These are phyloP conservation scores for Leuctra nigra DNA, from an alignment of 2,888 invertebrate species.

Conservation along the genomic window DNA sequence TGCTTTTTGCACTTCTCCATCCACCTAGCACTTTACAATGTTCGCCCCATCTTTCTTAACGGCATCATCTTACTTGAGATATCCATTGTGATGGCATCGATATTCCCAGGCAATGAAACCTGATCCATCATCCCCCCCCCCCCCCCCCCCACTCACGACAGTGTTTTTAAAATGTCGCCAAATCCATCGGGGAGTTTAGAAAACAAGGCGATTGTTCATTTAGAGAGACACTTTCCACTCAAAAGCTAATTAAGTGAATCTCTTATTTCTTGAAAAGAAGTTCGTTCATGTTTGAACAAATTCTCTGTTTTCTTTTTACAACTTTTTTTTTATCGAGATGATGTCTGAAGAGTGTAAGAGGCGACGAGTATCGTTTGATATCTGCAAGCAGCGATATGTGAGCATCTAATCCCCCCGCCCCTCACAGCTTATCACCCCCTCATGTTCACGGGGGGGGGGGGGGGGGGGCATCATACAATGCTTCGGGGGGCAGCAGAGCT, in stretches of 20 bases:
- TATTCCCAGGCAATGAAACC: slow-evolving; percentile 24
- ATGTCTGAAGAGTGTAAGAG: not conserved
- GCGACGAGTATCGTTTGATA: not conserved
- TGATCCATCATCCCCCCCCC: slow-evolving; percentile 10
- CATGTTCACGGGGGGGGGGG: not conserved
- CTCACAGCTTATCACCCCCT: slow-evolving; percentile 11
- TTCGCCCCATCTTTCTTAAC: slow-evolving; percentile 14
- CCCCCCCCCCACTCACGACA: slow-evolving; percentile 9
- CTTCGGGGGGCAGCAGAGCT: slow-evolving; percentile 16
- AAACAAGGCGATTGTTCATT: slow-evolving; percentile 19
- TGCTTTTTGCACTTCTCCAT: slow-evolving; percentile 15
- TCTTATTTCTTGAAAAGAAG: slow-evolving; percentile 14
- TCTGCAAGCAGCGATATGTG: not conserved
- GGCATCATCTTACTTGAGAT: slow-evolving; percentile 20
- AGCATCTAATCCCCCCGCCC: slow-evolving; percentile 1
- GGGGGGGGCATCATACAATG: slow-evolving; percentile 13
- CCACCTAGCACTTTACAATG: slow-evolving; percentile 24
- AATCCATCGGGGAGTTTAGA: slow-evolving; percentile 7
- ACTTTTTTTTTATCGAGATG: slow-evolving; percentile 4
- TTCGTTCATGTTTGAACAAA: too few species aligned
- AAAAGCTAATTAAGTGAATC: slow-evolving; percentile 10
- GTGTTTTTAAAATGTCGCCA: slow-evolving; percentile 20
- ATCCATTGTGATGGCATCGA: slow-evolving; percentile 21
- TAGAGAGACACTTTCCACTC: slow-evolving; percentile 14
- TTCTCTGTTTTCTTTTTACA: too few species aligned